Conservation (phyloP, 2,797 vertebrate genomes). For the Schizopygopsis malacanthus region DNA sequence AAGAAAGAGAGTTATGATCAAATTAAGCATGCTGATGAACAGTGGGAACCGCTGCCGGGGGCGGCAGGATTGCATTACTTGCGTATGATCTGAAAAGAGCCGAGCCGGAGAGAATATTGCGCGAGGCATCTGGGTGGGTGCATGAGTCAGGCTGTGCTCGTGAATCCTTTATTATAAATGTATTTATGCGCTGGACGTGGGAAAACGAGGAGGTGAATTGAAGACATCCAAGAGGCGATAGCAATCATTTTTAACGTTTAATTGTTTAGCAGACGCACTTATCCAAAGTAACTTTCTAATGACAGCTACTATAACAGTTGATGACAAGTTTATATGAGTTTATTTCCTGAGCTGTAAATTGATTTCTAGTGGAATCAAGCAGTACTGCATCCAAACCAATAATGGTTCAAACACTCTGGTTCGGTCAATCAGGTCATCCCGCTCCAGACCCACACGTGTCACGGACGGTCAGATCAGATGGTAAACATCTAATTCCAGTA, state of each 20-base stretch:
- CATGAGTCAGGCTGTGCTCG: constrained; percentile 42
- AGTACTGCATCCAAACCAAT: neutral
- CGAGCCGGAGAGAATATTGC: constrained; percentile 19
- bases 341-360: neutral
- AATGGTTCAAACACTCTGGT: neutral
- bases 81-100: constrained; percentile 15
- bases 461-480: neutral
- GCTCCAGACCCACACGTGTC: neutral
- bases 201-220: neutral
- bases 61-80: constrained; percentile 46
- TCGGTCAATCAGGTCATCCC: neutral
- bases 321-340: no score
- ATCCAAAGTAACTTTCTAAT: no score
- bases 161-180: constrained; percentile 15
- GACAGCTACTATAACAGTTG: no score
- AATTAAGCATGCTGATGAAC: constrained; percentile 40
- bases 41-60: constrained; percentile 29
- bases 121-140: neutral
- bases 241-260: neutral
- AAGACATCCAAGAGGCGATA: neutral
- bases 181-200: neutral
- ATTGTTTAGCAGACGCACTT: no score
- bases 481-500: neutral
- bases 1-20: constrained; percentile 19
- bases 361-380: neutral